phyloP scores from a whole-genome alignment of 2,113 vertebrate genomes.

The Anolis sagrei region DNA sequence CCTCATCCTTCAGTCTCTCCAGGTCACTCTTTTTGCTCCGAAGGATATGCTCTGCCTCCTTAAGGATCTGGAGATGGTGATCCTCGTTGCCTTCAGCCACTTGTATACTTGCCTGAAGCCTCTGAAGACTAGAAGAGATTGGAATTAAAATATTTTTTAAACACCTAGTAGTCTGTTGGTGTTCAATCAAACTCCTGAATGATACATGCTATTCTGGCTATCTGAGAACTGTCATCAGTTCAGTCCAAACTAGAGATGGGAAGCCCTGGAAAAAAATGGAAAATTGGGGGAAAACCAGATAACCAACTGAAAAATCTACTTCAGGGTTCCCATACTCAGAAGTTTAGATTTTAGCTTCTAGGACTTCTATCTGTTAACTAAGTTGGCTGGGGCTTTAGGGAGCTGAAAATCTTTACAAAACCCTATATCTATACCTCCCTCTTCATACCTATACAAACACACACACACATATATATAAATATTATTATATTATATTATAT shows the following conservation, averaged over 20 bases:
- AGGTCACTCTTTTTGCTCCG: slow-evolving; percentile 77
- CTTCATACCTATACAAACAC: no score
- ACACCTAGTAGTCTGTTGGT: neutral
- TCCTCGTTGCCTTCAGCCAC: slow-evolving; percentile 72
- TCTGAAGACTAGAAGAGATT: slow-evolving; percentile 77
- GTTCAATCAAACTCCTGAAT: neutral
- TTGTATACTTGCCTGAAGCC: slow-evolving; percentile 74
- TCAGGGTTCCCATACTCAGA: no score
- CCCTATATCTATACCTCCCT: no score
- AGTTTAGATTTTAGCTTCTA: no score
- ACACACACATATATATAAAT: no score
- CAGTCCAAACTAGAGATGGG: neutral
- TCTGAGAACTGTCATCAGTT: neutral
- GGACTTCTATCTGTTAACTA: no score
- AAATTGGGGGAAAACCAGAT: no score
- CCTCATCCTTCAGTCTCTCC: slow-evolving; percentile 76
- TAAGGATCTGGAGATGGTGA: slow-evolving; percentile 74
- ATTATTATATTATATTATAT: no score
- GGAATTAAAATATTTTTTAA: slow-evolving; percentile 5
- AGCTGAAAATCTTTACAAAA: no score
- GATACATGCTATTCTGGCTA: neutral
- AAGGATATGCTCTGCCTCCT: slow-evolving; percentile 77
- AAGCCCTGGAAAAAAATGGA: no score
- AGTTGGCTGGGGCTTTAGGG: no score
- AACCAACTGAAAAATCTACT: neutral